These are phyloP conservation scores for Solen grandis DNA, from an alignment of 1,140 invertebrate species.

Conservation along the genomic window DNA sequence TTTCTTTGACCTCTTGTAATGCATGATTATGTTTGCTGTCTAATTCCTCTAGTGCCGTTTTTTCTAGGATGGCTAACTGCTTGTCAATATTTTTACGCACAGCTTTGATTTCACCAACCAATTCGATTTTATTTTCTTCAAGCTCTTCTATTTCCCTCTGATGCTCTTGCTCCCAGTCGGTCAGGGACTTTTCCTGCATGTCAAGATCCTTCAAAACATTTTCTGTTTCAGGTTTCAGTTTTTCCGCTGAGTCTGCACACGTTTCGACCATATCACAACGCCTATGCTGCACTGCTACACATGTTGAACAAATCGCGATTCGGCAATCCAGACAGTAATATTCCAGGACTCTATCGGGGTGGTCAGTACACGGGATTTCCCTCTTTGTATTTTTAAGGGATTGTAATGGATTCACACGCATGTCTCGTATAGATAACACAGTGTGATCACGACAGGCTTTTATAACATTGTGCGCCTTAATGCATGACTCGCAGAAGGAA, in stretches of 20 bases:
- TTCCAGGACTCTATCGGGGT: slow-evolving; percentile 63
- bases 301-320: slow-evolving; percentile 60
- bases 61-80: slow-evolving; percentile 60
- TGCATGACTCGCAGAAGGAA: slow-evolving; percentile 64
- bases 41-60: slow-evolving; percentile 50
- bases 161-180: slow-evolving; percentile 63
- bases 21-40: slow-evolving; percentile 61
- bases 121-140: slow-evolving; percentile 55
- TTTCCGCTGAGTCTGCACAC: slow-evolving; percentile 61
- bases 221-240: slow-evolving; percentile 66
- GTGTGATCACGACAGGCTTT: slow-evolving; percentile 67
- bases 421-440: slow-evolving; percentile 61
- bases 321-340: slow-evolving; percentile 69
- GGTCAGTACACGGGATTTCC: slow-evolving; percentile 63
- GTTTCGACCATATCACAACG: slow-evolving; percentile 67
- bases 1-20: slow-evolving; percentile 52
- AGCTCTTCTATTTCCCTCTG: slow-evolving; percentile 61
- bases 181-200: slow-evolving; percentile 53
- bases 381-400: slow-evolving; percentile 58
- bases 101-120: slow-evolving; percentile 60
- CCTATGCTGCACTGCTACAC: slow-evolving; percentile 65
- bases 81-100: slow-evolving; percentile 59
- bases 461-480: slow-evolving; percentile 66
- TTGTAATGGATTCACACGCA: slow-evolving; percentile 62
- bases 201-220: slow-evolving; percentile 59